Percentiles rank a stretch among this genome's conserved stretches.
These are phyloP conservation scores for Brachionus rotundiformis DNA, from an alignment of 1,140 invertebrate genomes.

Conservation along the genomic window DNA sequence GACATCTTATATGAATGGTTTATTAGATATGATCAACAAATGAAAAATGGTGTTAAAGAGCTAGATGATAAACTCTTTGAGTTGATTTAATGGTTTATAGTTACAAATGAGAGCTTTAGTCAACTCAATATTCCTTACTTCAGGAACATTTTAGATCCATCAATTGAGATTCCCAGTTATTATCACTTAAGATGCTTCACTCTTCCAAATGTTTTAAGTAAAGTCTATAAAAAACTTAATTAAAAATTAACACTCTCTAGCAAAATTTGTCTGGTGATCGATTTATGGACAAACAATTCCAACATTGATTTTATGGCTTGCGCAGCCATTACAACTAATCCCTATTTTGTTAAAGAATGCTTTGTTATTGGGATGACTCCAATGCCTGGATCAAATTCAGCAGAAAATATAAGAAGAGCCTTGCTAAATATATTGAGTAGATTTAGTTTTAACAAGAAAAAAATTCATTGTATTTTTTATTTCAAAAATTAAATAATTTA, in stretches of 20 bases:
- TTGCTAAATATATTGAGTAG: background rate
- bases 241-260: background rate
- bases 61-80: background rate
- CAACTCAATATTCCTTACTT: background rate
- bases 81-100: background rate
- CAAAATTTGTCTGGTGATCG: background rate
- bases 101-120: background rate
- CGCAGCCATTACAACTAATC: background rate
- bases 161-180: background rate
- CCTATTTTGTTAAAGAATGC: background rate
- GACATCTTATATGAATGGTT: background rate
- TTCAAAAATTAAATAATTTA: background rate
- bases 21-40: too few relatives aligned
- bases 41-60: background rate
- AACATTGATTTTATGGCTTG: conserved; percentile 4
- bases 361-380: background rate
- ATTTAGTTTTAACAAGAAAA: background rate
- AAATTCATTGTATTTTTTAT: background rate
- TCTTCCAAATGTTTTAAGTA: background rate
- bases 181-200: background rate
- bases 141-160: background rate
- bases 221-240: background rate
- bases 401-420: background rate
- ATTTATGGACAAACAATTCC: conserved; percentile 2
- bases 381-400: background rate